phyloP scores from a whole-genome alignment of 1,140 invertebrate species.

The Tetragnatha versicolor region DNA sequence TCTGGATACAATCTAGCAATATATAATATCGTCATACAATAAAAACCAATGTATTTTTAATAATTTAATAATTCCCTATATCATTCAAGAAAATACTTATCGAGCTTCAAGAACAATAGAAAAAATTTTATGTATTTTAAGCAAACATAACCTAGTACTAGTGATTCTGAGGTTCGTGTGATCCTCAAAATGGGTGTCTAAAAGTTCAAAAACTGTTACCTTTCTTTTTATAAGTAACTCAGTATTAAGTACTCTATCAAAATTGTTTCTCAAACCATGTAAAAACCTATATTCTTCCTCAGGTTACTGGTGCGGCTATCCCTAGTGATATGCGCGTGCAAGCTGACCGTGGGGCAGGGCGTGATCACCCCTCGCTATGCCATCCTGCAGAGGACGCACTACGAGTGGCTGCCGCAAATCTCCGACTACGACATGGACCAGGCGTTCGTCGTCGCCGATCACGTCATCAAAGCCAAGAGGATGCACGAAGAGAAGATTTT shows the following conservation, averaged over 20 bases:
- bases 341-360: slow-evolving; percentile 23
- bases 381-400: slow-evolving; percentile 46
- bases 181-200: too few relatives aligned
- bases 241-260: background rate
- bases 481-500: slow-evolving; percentile 44
- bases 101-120: too few relatives aligned
- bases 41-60: too few relatives aligned
- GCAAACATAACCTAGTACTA: too few relatives aligned
- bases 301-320: slow-evolving; percentile 23
- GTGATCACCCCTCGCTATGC: slow-evolving; percentile 48
- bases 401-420: slow-evolving; percentile 47
- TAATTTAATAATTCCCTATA: too few relatives aligned
- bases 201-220: too few relatives aligned
- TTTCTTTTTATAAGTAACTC: background rate
- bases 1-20: too few relatives aligned
- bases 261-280: too few relatives aligned
- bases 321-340: slow-evolving; percentile 14
- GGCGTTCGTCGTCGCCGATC: slow-evolving; percentile 36
- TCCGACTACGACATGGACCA: slow-evolving; percentile 49
- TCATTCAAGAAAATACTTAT: too few relatives aligned
- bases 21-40: too few relatives aligned
- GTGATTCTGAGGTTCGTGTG: too few relatives aligned
- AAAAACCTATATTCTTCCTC: background rate
- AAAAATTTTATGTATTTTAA: too few relatives aligned
- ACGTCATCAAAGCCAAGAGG: slow-evolving; percentile 49